Base-by-base conservation (phyloP, 2,113 vertebrate genomes). In the Epinephelus moara region DNA sequence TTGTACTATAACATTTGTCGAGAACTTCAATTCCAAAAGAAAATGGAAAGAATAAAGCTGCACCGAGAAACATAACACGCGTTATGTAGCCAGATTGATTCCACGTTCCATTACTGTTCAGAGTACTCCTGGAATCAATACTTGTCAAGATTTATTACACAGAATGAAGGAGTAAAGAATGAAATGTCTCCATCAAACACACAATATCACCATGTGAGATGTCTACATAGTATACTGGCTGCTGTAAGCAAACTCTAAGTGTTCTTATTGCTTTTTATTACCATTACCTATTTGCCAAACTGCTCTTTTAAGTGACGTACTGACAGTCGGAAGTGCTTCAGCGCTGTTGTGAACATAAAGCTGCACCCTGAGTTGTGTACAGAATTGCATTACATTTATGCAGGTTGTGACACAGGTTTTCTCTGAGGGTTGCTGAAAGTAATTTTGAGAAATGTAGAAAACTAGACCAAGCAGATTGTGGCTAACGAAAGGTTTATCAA, bases 41-140 rank as follows among this genome's bases (percentile, higher is more conserved):
- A 37, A 37, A 27, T 23, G 4, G 21, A 42, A 53, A 55, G 30
- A 75, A 55, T 75, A 55, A 40, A 10, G 25, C 6, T 37, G 2
- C 3, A 53, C 6, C 1, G 11, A 45, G 49, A 55, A 63, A 63
- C 30, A 12, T 11, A 23, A 40, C 4, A 63, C 3, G 18, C 3
- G 21, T 61, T 61, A 25, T 63, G 30, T 13, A 23, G 47, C 27
- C 59, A 75, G 37, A 63, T 63, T 66, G 17, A 76, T 30, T 30
- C 2, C 50, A 56, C 55, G 45, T 45, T 56, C 33, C 73, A 19
- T 53, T 64, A 64, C 55, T 64, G 61, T 42, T 55, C 49, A 50
- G 37, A 33, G 27, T 40, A 53, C 45, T 76, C 6, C 50, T 76
- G 61, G n/a, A 75, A 64, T 75, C 61, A 63, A 19, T 75, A 75